Evolutionary conservation across 1,140 invertebrate species (phyloP), one percentile per base, ranked within the genome.

Genomic region (Leptinotarsa texana): DNA sequence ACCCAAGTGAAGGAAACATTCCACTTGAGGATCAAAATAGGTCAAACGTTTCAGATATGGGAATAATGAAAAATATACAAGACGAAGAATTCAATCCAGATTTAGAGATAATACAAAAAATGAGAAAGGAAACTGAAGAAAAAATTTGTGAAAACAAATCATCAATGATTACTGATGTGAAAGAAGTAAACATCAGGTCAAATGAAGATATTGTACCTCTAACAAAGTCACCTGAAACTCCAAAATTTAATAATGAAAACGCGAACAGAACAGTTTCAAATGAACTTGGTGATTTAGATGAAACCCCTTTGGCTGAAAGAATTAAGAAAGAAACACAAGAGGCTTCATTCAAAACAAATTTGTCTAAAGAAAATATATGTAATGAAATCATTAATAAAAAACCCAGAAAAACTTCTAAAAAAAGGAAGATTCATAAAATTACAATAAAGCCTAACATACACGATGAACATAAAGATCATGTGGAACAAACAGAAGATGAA

Each of bases 281-380:
- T 65, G 63, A 65, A 21, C 17, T 27, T 65, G 63, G 21, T 4
- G 63, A 65, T 65, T 22, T 65, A 18, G 63, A 65, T 65, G 63
- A 65, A 22, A 22, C 21, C 21, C 63, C 63, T 15, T 33, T 65
- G 27, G 63, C 63, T 65, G 63, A n/a, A 13, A 65, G 63, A 65
- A 65, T 65, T 65, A 65, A 15, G 27, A 62, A 62, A n/a, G 61
- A 62, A 62, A 13, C 61, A 17, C 33, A 42, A 42, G 51, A 57
- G 4, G 63, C 5, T 65, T 13, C 3, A 65, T 18, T 22, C 63
- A 65, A 65, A 57, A 57, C 51, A 57, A 18, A 57, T 57, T 17
- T 18, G n/a, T 18, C 51, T 1, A 18, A 57, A 57, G n/a, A n/a
- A 57, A 57, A 17, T 57, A 6, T 57, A 8, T 8, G 3, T 2